phyloP scores from a whole-genome alignment of 2,113 vertebrate species.

The Zapus hudsonius region DNA sequence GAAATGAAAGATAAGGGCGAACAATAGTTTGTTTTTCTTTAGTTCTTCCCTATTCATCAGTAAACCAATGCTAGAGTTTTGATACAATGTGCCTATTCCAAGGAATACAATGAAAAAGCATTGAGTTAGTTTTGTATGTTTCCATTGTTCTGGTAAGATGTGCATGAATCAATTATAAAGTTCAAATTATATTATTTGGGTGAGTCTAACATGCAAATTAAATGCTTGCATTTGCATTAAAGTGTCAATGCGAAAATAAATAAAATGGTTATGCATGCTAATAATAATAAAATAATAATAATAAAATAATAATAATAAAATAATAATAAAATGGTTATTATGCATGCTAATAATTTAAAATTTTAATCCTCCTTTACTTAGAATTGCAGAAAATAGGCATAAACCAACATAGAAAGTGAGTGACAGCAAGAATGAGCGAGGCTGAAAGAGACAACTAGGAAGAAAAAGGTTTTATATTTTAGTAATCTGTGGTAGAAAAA shows the following conservation, averaged over 20 bases:
- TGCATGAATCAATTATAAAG: neutral
- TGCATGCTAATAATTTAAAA: conserved; percentile 38
- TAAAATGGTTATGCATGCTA: conserved; percentile 14
- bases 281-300: no score
- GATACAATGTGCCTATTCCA: neutral
- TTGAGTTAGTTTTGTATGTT: neutral
- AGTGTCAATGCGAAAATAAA: neutral
- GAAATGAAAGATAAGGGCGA: neutral
- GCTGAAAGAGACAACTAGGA: neutral
- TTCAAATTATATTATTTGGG: neutral
- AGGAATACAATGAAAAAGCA: conserved; percentile 14
- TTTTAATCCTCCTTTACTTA: neutral
- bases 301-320: no score
- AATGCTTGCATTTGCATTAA: conserved; percentile 22
- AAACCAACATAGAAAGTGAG: conserved; percentile 20
- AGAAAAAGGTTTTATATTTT: neutral
- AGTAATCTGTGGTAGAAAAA: neutral
- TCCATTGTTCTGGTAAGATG: neutral
- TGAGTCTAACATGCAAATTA: neutral
- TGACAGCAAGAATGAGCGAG: neutral
- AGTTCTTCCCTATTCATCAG: neutral
- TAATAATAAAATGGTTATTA: conserved; percentile 3
- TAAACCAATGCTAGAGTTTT: neutral
- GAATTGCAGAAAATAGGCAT: neutral
- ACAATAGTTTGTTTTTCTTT: neutral